phyloP scores from a whole-genome alignment of 1,140 invertebrate species.

The Nephotettix cincticeps region DNA sequence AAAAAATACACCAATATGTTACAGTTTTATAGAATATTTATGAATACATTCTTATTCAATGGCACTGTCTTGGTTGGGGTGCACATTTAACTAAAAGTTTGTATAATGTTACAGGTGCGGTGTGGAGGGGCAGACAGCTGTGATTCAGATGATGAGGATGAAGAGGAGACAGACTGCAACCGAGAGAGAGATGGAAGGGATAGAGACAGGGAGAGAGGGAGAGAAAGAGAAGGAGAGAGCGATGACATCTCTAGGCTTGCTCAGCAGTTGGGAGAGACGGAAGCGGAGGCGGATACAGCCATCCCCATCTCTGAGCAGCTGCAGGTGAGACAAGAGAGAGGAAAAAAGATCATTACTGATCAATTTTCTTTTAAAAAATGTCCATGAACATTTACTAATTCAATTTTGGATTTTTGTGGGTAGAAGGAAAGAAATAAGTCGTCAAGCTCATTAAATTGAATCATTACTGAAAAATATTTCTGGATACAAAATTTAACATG shows the following conservation, averaged over 20 bases:
- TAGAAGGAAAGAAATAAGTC: no score
- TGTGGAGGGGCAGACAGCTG: neutral
- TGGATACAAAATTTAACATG: no score
- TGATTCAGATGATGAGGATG: constrained; percentile 31
- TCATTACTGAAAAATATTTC: no score
- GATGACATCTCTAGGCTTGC: constrained; percentile 39
- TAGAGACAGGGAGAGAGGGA: neutral
- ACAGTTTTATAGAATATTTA: no score
- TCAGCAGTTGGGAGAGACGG: constrained; percentile 34
- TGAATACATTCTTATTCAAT: no score
- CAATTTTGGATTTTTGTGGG: no score
- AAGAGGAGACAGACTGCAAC: constrained; percentile 32
- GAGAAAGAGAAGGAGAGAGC: neutral
- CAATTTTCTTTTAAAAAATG: no score
- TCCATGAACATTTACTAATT: no score
- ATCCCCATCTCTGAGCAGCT: constrained; percentile 39
- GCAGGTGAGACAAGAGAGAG: constrained; percentile 33
- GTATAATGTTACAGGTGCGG: neutral
- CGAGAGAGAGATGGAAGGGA: neutral
- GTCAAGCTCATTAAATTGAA: no score
- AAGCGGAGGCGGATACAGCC: constrained; percentile 7
- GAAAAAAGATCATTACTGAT: no score
- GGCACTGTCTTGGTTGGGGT: neutral
- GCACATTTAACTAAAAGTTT: neutral
- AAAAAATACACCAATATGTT: no score